Base-by-base conservation (phyloP, 2,797 vertebrate species). In the Phyllotis vaccarum region DNA sequence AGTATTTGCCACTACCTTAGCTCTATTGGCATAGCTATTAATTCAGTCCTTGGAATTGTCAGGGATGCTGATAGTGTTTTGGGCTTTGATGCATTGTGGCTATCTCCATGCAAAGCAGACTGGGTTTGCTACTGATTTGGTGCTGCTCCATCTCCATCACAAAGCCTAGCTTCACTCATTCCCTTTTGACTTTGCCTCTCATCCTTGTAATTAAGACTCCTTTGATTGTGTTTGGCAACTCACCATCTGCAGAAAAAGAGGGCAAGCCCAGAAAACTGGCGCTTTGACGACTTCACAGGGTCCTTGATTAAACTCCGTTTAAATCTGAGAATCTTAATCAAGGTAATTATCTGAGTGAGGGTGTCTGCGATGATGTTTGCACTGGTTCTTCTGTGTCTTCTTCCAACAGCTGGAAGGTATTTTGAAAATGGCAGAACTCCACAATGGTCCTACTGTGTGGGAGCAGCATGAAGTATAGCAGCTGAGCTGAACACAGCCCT, bases 291-390 rank as follows among this genome's bases (percentile, higher is more conserved):
- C 95, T 96, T 96, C 94, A 88, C 60, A 58, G 70, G 89, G 92
- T 62, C 24, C 93, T 94, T 94, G 92, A 96, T 97, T 97, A 98
- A 97, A 22, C 16, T 96, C 82, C 13, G 9, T 95, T 95, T 66
- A 97, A 96, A 90, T 96, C 92, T 79, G 95, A 96, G 93, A 92
- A 97, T 96, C 95, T 86, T 94, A 97, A 97, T 96, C 81, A 97
- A 97, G 86, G 74, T 46, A 97, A 82, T 97, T 98, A 96, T 58
- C 91, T 74, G 62, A 83, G 49, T 54, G 37, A 74, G 74, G 37
- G 64, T 93, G 91, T 95, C 89, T 90, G 90, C 0, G 3, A 92
- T 94, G 82, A 86, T 0, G 9, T 94, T 92, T 58, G 95, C 60
- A 29, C 80, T 70, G 0, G 16, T 34, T 78, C 82, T 91, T 94